phyloP scores from a whole-genome alignment of 2,797 vertebrate genomes.

The Lerista edwardsae region DNA sequence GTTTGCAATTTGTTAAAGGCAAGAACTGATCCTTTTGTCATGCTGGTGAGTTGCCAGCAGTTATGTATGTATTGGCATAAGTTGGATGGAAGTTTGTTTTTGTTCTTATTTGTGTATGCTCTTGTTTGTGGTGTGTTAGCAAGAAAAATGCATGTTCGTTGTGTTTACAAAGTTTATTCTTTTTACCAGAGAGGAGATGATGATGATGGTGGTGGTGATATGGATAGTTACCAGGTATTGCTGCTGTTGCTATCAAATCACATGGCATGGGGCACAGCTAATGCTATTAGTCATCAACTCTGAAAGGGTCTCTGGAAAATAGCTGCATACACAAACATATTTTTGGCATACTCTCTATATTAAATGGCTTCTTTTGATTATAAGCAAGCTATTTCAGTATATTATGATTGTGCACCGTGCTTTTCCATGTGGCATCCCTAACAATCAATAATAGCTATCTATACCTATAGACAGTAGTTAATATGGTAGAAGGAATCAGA shows the following conservation, averaged over 20 bases:
- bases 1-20: background rate
- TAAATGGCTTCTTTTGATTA: slow-evolving; percentile 63
- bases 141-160: slow-evolving; percentile 78
- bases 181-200: slow-evolving; percentile 89
- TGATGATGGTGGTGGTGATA: slow-evolving; percentile 93
- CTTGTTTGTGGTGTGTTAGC: slow-evolving; percentile 57
- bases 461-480: slow-evolving; percentile 27
- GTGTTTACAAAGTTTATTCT: slow-evolving; percentile 90
- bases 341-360: slow-evolving; percentile 63
- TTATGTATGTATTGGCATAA: background rate
- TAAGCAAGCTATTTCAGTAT: slow-evolving; percentile 47
- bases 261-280: slow-evolving; percentile 88
- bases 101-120: background rate
- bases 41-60: background rate
- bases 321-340: slow-evolving; percentile 35
- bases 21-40: background rate
- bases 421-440: slow-evolving; percentile 44
- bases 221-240: slow-evolving; percentile 99
- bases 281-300: slow-evolving; percentile 82
- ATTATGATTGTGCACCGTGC: slow-evolving; percentile 43
- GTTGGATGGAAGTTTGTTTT: background rate
- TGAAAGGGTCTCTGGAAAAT: slow-evolving; percentile 48
- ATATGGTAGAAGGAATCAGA: slow-evolving; percentile 18
- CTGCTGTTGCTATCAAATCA: slow-evolving; percentile 79
- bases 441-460: slow-evolving; percentile 47